These are phyloP conservation scores for Sipha flava DNA, from an alignment of 1,140 invertebrate genomes.

Conservation along the genomic window DNA sequence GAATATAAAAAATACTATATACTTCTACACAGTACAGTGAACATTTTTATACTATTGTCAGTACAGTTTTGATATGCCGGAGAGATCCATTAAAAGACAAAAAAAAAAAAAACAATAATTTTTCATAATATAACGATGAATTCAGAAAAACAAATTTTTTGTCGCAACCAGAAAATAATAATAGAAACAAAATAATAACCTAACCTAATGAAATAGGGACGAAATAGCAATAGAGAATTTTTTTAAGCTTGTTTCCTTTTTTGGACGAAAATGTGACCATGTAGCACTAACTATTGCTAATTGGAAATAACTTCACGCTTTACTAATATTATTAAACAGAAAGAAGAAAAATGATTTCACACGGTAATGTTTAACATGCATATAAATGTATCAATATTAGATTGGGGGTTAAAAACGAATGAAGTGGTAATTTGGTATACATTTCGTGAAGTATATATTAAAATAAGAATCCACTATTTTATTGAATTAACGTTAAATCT, in stretches of 20 bases:
- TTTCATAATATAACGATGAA: background rate
- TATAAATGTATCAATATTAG: constrained; percentile 10
- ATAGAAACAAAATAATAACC: background rate
- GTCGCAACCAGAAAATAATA: too few relatives aligned
- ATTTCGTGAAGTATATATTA: too few relatives aligned
- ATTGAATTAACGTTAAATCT: too few relatives aligned
- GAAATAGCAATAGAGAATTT: background rate
- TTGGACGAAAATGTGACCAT: background rate
- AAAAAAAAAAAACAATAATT: too few relatives aligned
- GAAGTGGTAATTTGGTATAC: too few relatives aligned
- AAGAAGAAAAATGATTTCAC: background rate
- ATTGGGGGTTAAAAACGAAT: background rate
- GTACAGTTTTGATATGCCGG: too few relatives aligned
- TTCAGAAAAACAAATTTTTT: too few relatives aligned
- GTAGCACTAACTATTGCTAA: background rate
- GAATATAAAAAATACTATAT: too few relatives aligned
- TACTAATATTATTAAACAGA: background rate
- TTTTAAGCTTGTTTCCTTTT: background rate
- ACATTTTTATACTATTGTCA: too few relatives aligned
- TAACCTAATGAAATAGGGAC: background rate
- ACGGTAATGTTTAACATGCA: background rate
- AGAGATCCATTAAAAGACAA: too few relatives aligned
- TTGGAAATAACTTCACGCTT: background rate
- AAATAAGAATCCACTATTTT: too few relatives aligned
- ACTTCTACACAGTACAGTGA: too few relatives aligned